Base-by-base conservation (phyloP, 2,113 vertebrate genomes). In the Esox niger region DNA sequence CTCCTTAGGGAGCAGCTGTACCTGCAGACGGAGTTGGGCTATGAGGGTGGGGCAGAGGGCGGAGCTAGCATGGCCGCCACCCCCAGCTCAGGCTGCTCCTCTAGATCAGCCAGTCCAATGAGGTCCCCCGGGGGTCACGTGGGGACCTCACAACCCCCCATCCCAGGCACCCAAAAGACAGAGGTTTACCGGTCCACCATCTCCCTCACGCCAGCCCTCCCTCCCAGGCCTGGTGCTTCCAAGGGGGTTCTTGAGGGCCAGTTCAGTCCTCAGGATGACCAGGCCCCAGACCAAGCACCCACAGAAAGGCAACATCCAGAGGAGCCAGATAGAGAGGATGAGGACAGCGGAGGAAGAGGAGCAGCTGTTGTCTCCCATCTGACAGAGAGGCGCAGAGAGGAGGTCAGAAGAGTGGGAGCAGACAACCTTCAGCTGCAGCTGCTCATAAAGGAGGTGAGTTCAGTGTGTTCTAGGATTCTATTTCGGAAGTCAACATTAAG, bases 1-100 rank as follows among this genome's bases (percentile, higher is more conserved):
- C 92, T 98, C 58, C 93, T 98, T 77, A 90, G 91, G 80, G 97
- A 99, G 69, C 96, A 97, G 83, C 90, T 94, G 23, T 92, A 91
- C 79, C 91, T 98, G 75, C 95, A 94, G 75, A 94, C 94, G 27
- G 94, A 98, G 82, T 84, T 98, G 61, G 87, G 89, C 43, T 88
- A 93, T 17, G 90, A 88, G 25, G 90, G 77, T 4, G 9, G 59
- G 59, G 59, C 32, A 3, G 58, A 17, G 30, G 56, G 29, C 21
- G 43, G 71, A 0, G 57, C 78, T 47, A 66, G 77, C 27, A 94
- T 94, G 0, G 84, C 90, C 2, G 60, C 30, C 23, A 46, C 73
- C 1, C 55, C 77, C 52, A 60, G 75, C 27, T 94, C 94, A 0
- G 84, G 88, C 67, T 90, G 86, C 2, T 95, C 94, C 46, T 92